phyloP scores from a whole-genome alignment of 2,888 invertebrate species.

The Cinara cedri region DNA sequence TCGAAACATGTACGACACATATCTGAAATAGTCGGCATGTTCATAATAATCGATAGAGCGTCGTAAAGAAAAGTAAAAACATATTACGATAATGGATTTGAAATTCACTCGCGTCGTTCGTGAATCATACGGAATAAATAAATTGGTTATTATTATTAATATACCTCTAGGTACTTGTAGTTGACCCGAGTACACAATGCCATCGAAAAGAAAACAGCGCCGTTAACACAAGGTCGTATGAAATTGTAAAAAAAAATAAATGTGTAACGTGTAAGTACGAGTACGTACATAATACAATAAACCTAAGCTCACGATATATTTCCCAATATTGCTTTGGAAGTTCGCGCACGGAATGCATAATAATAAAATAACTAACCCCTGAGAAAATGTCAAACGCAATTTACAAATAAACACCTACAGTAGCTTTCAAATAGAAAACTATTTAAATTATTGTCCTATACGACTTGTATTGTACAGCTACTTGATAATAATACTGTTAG shows the following conservation, averaged over 20 bases:
- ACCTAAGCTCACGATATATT: constrained; percentile 12
- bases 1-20: no score
- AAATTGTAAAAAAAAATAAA: constrained; percentile 15
- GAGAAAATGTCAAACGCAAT: neutral
- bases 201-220: constrained; percentile 22
- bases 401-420: neutral
- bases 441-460: neutral
- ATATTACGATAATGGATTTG: neutral
- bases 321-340: constrained; percentile 6
- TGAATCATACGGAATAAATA: neutral
- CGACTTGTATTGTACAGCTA: no score
- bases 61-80: neutral
- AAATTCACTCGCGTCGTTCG: neutral
- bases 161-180: neutral
- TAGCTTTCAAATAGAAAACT: neutral
- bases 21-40: no score
- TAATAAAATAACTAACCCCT: neutral
- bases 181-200: neutral
- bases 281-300: no score
- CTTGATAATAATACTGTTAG: no score
- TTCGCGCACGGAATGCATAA: neutral
- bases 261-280: neutral
- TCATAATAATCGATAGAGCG: no score
- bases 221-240: constrained; percentile 19
- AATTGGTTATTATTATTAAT: neutral